These are phyloP conservation scores for Micromys minutus DNA, from an alignment of 2,113 vertebrate genomes.

Conservation along the genomic window DNA sequence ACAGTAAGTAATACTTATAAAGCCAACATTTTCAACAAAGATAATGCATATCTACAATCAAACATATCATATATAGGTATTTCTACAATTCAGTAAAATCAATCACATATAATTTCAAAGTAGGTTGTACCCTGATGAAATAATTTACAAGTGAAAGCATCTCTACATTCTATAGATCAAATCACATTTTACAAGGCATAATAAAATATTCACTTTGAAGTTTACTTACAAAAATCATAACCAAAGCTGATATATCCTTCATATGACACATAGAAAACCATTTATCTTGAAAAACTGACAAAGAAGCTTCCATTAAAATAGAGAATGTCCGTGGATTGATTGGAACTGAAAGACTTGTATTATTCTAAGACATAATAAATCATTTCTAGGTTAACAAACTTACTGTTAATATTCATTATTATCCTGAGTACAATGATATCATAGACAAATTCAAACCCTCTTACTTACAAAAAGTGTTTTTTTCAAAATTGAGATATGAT, in stretches of 20 bases:
- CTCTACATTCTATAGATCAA: background rate
- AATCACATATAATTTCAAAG: constrained; percentile 50
- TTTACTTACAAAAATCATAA: constrained; percentile 41
- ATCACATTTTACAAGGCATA: constrained; percentile 2
- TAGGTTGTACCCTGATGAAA: background rate
- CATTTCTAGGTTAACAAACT: background rate
- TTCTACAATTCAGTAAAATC: constrained; percentile 44
- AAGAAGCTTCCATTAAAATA: background rate
- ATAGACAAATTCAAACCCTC: background rate
- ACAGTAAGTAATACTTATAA: constrained; percentile 67
- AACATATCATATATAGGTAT: constrained; percentile 25
- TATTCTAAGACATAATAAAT: background rate
- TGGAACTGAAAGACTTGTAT: background rate
- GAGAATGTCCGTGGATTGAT: background rate
- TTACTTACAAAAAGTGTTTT: background rate
- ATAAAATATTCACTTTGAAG: constrained; percentile 45
- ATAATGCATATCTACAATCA: constrained; percentile 54
- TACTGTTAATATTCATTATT: background rate
- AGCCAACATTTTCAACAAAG: constrained; percentile 64
- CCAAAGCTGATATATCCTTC: background rate
- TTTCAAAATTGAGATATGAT: background rate
- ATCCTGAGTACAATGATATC: background rate
- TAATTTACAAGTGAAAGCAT: constrained; percentile 56
- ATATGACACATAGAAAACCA: background rate
- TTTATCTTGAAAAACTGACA: background rate